Percentiles rank a stretch among this genome's conserved stretches.
phyloP scores from a whole-genome alignment of 2,888 invertebrate genomes.

The Drosophila birchii region DNA sequence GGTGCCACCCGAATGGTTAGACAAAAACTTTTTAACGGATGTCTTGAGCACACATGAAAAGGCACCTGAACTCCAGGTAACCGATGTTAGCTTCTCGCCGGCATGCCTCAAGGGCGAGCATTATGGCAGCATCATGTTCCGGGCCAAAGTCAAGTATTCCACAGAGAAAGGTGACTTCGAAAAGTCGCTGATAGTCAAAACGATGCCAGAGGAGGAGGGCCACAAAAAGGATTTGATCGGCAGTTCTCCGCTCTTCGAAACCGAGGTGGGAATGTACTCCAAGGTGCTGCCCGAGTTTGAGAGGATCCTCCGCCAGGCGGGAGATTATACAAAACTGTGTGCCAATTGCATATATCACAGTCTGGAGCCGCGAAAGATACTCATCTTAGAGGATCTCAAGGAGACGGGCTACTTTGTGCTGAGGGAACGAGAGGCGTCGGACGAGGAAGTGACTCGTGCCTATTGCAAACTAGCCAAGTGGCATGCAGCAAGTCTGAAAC shows the following conservation, averaged over 20 bases:
- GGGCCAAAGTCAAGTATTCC: conserved; percentile 47
- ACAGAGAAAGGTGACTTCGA: conserved; percentile 43
- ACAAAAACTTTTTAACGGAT: conserved; percentile 50
- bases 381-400: conserved; percentile 72
- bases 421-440: conserved; percentile 63
- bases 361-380: conserved; percentile 52
- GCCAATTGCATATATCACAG: conserved; percentile 54
- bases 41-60: conserved; percentile 49
- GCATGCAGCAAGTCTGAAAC: conserved; percentile 83
- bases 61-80: conserved; percentile 38
- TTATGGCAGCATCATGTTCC: conserved; percentile 74
- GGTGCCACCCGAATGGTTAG: conserved; percentile 65
- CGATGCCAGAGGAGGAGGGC: conserved; percentile 71
- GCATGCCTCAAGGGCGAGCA: conserved; percentile 68
- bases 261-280: conserved; percentile 76
- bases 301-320: conserved; percentile 57
- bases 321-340: conserved; percentile 57
- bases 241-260: conserved; percentile 63
- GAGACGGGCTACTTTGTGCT: conserved; percentile 55
- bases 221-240: conserved; percentile 67
- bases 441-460: conserved; percentile 80
- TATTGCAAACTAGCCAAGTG: conserved; percentile 84
- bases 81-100: conserved; percentile 45
- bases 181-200: conserved; percentile 71
- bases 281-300: conserved; percentile 75